These are phyloP conservation scores for Hemitrygon akajei DNA, from an alignment of 2,797 vertebrate genomes.

Conservation along the genomic window DNA sequence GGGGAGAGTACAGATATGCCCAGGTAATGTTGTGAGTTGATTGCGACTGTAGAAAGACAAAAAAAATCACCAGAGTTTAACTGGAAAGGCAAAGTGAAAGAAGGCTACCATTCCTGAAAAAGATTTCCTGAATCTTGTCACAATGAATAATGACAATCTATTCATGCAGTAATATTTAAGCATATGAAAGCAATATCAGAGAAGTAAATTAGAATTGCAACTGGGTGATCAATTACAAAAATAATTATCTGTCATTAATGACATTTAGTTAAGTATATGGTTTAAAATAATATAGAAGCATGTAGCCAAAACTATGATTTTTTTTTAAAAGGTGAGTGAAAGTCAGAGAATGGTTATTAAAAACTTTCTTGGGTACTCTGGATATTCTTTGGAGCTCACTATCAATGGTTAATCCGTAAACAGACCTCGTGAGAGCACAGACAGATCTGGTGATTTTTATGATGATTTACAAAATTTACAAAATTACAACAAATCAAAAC, in stretches of 20 bases:
- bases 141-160: background rate
- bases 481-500: background rate
- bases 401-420: background rate
- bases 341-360: background rate
- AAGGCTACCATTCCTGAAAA: background rate
- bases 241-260: background rate
- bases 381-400: background rate
- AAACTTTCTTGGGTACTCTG: background rate
- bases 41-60: constrained; percentile 72
- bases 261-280: background rate
- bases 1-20: constrained; percentile 78
- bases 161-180: background rate
- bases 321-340: background rate
- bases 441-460: background rate
- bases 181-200: background rate
- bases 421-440: background rate
- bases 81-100: background rate
- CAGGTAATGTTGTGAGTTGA: constrained; percentile 83
- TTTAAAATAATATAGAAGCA: background rate
- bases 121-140: background rate
- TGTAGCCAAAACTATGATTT: background rate
- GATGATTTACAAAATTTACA: too few species aligned
- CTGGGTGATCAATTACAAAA: background rate
- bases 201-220: background rate
- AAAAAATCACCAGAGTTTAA: constrained; percentile 39